phyloP scores from a whole-genome alignment of 2,888 invertebrate genomes.

The Candidula unifasciata region DNA sequence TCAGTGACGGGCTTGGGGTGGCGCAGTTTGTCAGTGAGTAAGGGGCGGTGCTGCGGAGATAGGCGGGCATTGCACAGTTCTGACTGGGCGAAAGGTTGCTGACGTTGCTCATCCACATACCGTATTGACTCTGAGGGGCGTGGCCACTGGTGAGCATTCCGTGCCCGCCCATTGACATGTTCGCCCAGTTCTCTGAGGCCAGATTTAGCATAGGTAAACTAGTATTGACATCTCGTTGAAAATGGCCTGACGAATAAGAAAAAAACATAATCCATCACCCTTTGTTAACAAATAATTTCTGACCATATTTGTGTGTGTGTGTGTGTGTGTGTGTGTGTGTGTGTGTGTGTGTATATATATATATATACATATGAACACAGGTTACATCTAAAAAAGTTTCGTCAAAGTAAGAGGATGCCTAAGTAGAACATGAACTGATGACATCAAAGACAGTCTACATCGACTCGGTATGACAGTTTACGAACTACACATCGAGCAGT shows the following conservation, averaged over 20 bases:
- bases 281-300: no score
- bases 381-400: no score
- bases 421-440: no score
- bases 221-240: constrained; percentile 66
- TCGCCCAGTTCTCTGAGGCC: constrained; percentile 69
- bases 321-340: no score
- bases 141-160: constrained; percentile 55
- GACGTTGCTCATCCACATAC: constrained; percentile 71
- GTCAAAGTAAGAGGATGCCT: no score
- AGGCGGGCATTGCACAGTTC: constrained; percentile 73
- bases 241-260: constrained; percentile 60
- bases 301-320: no score
- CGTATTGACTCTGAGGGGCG: constrained; percentile 61
- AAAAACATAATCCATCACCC: no score
- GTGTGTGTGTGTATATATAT: no score
- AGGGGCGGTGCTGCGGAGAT: constrained; percentile 62
- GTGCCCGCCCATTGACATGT: constrained; percentile 61
- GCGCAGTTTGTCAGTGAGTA: constrained; percentile 65
- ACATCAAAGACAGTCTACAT: no score
- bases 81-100: constrained; percentile 72
- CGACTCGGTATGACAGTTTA: no score
- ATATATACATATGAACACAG: no score
- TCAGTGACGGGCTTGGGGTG: constrained; percentile 51
- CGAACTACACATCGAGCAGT: no score
- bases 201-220: constrained; percentile 71